Base-by-base conservation (phyloP, 2,113 vertebrate species). In the Scatophagus argus region DNA sequence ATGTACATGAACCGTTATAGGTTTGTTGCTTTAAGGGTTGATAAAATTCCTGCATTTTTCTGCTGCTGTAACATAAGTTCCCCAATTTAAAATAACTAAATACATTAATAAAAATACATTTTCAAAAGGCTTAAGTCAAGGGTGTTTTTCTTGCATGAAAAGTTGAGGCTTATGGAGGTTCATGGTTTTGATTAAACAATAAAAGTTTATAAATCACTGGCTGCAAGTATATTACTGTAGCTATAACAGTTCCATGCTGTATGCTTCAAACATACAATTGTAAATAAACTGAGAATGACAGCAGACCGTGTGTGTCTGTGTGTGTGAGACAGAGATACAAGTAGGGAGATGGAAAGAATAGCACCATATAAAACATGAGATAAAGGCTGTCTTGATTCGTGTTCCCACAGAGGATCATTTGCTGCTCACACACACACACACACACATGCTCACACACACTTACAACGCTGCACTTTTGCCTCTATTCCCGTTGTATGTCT, bases 391-490 rank as follows among this genome's bases (percentile, higher is more conserved):
- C 23, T n/a, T 62, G 52, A 71, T 55, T 49, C 34, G 27, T 56
- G 27, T 84, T 89, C 75, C 68, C 74, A 81, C 34, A 7, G 49
- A 60, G 34, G 64, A 74, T 75, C 38, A 55, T 34, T 64, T 62
- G 55, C 67, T 25, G 16, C 17, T 25, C 66, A 59, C 38, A n/a
- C 52, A 54, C 64, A 34, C 49, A 77, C 69, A 31, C 46, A 65
- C 32, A 46, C 29, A 29, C 65, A n/a, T n/a, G n/a, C n/a, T n/a
- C n/a, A 68, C 44, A 39, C 13, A 72, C 52, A 70, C 31, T 32
- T 6, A 64, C 39, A 79, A 36, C 6, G 4, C 49, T 58, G 34
- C 39, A 79, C 55, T 31, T 76, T 63, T 52, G 34, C 54, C 31
- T 34, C 39, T 14, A 27, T 61, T 36, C 21, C 44, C 44, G 54